phyloP scores from a whole-genome alignment of 2,113 vertebrate species.

The Prolemur simus region DNA sequence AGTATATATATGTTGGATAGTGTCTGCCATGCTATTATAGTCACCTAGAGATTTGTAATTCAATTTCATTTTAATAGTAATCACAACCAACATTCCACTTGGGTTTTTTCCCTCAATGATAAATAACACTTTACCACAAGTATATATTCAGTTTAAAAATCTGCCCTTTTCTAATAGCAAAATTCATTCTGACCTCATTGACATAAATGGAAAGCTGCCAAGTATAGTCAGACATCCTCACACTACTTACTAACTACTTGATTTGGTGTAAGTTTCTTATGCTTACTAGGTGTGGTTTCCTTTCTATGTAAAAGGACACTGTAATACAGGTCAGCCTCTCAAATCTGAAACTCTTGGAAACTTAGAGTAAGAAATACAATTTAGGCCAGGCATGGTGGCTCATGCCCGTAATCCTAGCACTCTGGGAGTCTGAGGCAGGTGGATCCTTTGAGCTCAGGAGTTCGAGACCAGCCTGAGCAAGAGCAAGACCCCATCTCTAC shows the following conservation, averaged over 20 bases:
- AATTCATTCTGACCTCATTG: neutral
- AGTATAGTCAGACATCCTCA: neutral
- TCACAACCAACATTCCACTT: neutral
- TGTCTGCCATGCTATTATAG: neutral
- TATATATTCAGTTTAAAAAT: neutral
- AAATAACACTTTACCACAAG: neutral
- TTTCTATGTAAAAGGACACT: neutral
- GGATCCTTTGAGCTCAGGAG: too few relatives aligned
- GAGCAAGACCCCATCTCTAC: too few relatives aligned
- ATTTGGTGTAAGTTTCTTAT: neutral
- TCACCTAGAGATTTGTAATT: neutral
- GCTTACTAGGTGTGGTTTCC: neutral
- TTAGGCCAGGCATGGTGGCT: neutral
- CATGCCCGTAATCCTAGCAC: too few relatives aligned
- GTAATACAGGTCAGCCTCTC: neutral
- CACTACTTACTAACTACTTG: neutral
- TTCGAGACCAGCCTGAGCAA: too few relatives aligned
- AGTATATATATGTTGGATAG: neutral
- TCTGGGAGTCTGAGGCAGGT: too few relatives aligned
- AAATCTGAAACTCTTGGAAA: neutral
- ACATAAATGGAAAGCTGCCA: neutral
- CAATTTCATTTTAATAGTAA: neutral
- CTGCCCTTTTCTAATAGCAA: neutral
- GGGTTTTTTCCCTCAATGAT: neutral
- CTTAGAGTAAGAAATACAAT: neutral